These are phyloP conservation scores for Idaea dimidiata DNA, from an alignment of 2,888 invertebrate genomes.

Conservation along the genomic window DNA sequence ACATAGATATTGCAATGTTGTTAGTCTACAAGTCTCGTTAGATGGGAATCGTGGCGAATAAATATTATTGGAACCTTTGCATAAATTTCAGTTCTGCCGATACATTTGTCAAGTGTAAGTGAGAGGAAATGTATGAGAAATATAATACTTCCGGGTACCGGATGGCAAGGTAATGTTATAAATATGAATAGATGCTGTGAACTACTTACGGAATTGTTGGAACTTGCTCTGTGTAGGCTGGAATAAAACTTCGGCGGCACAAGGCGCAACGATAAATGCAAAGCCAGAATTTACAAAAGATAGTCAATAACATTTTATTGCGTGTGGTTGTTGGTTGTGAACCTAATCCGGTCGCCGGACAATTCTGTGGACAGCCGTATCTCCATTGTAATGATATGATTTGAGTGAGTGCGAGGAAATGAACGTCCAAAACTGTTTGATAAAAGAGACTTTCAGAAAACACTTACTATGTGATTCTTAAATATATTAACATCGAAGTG, in stretches of 20 bases:
- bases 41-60: conserved; percentile 35
- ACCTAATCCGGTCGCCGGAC: neutral
- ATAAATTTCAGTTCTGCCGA: conserved; percentile 46
- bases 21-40: conserved; percentile 7
- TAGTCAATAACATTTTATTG: neutral
- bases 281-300: too few species aligned
- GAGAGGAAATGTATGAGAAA: neutral
- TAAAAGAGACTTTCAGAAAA: neutral
- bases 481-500: neutral
- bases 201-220: too few species aligned
- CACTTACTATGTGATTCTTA: neutral
- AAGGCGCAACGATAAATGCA: too few species aligned
- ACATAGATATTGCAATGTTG: neutral
- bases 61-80: conserved; percentile 42
- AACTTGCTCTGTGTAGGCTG: too few species aligned
- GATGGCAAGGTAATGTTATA: neutral
- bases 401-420: neutral
- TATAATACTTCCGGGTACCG: neutral
- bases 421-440: neutral
- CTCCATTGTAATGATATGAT: neutral
- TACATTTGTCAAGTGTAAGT: conserved; percentile 42
- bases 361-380: neutral
- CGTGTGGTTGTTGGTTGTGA: neutral
- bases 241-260: too few species aligned
- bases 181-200: too few species aligned